Percentiles rank a stretch among this genome's conserved stretches.
Evolutionary conservation across 2,113 vertebrate species (phyloP).

Genomic region (Nicator chloris): DNA sequence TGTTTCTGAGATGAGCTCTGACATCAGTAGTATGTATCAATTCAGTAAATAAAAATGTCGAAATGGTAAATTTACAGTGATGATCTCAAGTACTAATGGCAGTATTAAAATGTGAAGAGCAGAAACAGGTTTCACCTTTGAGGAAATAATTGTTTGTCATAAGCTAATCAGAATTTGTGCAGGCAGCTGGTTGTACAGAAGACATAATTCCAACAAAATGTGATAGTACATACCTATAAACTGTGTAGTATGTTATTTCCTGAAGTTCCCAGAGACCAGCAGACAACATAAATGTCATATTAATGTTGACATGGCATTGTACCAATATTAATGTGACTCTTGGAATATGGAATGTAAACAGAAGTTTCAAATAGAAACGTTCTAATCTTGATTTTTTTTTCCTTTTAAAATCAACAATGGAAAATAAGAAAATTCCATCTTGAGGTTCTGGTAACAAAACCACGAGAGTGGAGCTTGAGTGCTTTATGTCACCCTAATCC

Average conservation of each 20-base stretch:
- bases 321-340: slow-evolving; percentile 66
- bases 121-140: slow-evolving; percentile 31
- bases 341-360: slow-evolving; percentile 60
- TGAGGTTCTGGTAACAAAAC: slow-evolving; percentile 56
- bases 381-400: slow-evolving; percentile 41
- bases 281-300: slow-evolving; percentile 64
- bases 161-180: slow-evolving; percentile 41
- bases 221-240: slow-evolving; percentile 21
- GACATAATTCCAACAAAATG: slow-evolving; percentile 42
- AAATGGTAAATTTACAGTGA: slow-evolving; percentile 37
- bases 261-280: slow-evolving; percentile 61
- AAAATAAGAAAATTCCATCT: slow-evolving; percentile 44
- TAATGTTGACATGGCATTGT: slow-evolving; percentile 60
- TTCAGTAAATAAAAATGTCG: slow-evolving; percentile 56
- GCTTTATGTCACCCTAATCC: slow-evolving; percentile 62
- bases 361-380: slow-evolving; percentile 58
- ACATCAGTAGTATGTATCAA: slow-evolving; percentile 48
- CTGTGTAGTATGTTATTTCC: slow-evolving; percentile 37
- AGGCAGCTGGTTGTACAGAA: slow-evolving; percentile 68
- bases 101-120: slow-evolving; percentile 47
- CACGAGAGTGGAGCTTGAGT: slow-evolving; percentile 63
- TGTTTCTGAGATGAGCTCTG: slow-evolving; percentile 53
- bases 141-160: slow-evolving; percentile 48
- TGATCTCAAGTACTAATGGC: slow-evolving; percentile 61
- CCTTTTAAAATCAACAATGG: slow-evolving; percentile 16